Evolutionary conservation across 2,113 vertebrate genomes (phyloP).

Genomic region (Aix galericulata): DNA sequence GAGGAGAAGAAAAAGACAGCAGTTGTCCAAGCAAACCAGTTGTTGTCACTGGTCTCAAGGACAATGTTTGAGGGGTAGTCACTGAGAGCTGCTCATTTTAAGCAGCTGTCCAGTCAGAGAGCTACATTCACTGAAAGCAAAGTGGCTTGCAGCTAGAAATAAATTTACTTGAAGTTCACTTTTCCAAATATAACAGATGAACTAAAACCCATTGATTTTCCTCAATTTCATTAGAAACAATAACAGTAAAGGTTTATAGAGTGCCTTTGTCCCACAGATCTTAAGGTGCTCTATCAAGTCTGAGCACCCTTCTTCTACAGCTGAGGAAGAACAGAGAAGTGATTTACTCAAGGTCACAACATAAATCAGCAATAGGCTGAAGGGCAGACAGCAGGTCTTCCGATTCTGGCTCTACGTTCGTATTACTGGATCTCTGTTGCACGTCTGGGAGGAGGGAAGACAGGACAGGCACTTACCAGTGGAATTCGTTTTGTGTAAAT

Average conservation of each 20-base stretch:
- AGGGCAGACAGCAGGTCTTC: background rate
- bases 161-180: background rate
- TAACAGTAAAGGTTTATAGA: background rate
- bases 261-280: background rate
- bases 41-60: background rate
- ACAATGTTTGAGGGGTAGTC: background rate
- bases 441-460: background rate
- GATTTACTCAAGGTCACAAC: background rate
- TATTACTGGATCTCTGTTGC: background rate
- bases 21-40: slow-evolving; percentile 28
- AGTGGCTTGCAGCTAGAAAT: background rate
- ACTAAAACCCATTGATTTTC: background rate
- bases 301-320: background rate
- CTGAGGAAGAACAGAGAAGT: background rate
- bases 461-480: background rate
- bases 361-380: background rate
- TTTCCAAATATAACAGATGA: background rate
- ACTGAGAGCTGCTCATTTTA: background rate
- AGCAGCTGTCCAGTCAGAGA: background rate
- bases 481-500: background rate
- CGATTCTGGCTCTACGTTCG: background rate
- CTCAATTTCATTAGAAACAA: background rate
- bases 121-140: background rate
- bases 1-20: slow-evolving; percentile 30
- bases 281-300: background rate